Evolutionary conservation across 2,113 vertebrate species (phyloP).

Genomic region (Castor canadensis): DNA sequence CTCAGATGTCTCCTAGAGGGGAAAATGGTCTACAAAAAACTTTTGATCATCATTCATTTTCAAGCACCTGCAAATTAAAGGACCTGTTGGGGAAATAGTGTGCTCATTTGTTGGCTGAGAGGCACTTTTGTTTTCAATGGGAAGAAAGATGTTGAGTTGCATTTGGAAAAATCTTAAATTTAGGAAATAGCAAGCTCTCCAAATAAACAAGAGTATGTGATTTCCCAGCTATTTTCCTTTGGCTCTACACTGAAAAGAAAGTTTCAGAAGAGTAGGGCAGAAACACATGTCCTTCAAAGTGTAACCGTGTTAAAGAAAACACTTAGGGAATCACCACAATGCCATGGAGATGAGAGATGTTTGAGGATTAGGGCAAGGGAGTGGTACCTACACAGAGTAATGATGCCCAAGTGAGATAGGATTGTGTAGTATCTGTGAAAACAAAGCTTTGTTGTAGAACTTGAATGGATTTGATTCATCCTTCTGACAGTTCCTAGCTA

Average conservation of each 20-base stretch:
- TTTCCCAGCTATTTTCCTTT: constrained; percentile 30
- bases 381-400: not conserved
- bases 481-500: not conserved
- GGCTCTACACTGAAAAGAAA: not conserved
- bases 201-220: not conserved
- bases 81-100: constrained; percentile 63
- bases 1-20: constrained; percentile 55
- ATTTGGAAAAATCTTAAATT: constrained; percentile 43
- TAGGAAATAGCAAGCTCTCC: constrained; percentile 36
- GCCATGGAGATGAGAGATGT: no score
- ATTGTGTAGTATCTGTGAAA: not conserved
- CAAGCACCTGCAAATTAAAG: constrained; percentile 67
- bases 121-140: constrained; percentile 61
- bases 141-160: constrained; percentile 50
- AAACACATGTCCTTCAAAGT: not conserved
- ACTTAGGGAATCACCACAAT: not conserved
- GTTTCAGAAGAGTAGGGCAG: constrained; percentile 1
- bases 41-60: constrained; percentile 66
- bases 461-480: not conserved
- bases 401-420: not conserved
- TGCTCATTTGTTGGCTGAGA: constrained; percentile 59
- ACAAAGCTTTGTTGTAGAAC: constrained; percentile 7
- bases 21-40: constrained; percentile 55
- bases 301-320: not conserved
- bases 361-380: not conserved